phyloP scores from a whole-genome alignment of 2,113 vertebrate genomes.

The Elgaria multicarinata region DNA sequence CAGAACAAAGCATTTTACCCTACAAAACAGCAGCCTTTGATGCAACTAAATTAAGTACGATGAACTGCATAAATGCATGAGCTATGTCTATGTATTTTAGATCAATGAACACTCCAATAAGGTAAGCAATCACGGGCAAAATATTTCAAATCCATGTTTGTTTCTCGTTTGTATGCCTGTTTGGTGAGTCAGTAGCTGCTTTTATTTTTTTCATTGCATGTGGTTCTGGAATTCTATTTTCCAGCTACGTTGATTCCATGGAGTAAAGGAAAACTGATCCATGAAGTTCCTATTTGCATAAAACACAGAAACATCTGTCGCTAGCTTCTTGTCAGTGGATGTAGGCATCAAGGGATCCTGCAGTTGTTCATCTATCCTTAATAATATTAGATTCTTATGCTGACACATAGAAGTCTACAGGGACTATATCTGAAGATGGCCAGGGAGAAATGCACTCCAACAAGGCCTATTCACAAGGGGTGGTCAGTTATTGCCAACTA shows the following conservation, averaged over 20 bases:
- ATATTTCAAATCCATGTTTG: constrained; percentile 24
- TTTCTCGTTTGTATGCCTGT: background rate
- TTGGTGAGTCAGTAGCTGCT: constrained; percentile 39
- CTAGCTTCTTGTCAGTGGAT: constrained; percentile 52
- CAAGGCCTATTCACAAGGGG: constrained; percentile 14
- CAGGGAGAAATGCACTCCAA: constrained; percentile 28
- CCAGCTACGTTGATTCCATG: constrained; percentile 71
- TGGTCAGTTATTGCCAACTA: constrained; percentile 13
- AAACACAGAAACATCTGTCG: constrained; percentile 75
- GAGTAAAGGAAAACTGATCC: constrained; percentile 75
- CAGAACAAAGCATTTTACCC: background rate
- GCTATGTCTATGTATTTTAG: background rate
- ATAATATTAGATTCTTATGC: constrained; percentile 31
- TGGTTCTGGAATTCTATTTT: constrained; percentile 71
- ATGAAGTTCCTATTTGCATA: constrained; percentile 78
- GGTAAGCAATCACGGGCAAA: constrained; percentile 3
- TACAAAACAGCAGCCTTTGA: background rate
- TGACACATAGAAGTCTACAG: constrained; percentile 28
- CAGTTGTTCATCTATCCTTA: constrained; percentile 53
- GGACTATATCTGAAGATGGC: constrained; percentile 17
- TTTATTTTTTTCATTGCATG: constrained; percentile 1
- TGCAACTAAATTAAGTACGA: background rate
- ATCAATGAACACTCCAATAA: constrained; percentile 14
- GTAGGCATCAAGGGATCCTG: constrained; percentile 56
- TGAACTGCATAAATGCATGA: background rate